These are phyloP conservation scores for Channallabes apus DNA, from an alignment of 2,797 vertebrate genomes.

Conservation along the genomic window DNA sequence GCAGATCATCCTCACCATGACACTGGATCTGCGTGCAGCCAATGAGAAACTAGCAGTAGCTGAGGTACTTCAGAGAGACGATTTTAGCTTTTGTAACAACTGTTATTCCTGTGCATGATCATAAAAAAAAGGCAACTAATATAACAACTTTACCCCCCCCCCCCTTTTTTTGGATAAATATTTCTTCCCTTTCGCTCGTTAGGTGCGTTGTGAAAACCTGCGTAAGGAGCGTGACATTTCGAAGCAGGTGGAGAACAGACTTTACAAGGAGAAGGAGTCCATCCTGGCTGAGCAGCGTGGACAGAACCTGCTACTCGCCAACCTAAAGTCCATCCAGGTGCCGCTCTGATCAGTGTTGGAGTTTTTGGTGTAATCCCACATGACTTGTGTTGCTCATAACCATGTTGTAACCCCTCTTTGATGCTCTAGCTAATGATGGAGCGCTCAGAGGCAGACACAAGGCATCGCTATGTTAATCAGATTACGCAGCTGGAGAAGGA, in stretches of 20 bases:
- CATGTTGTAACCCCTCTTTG: neutral
- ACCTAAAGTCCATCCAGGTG: conserved; percentile 93
- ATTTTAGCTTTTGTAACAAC: neutral
- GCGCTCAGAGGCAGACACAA: conserved; percentile 87
- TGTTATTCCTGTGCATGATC: neutral
- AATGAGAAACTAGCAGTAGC: conserved; percentile 88
- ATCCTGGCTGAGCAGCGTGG: conserved; percentile 86
- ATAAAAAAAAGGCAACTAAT: neutral
- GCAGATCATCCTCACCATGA: conserved; percentile 90
- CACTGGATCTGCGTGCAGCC: conserved; percentile 86
- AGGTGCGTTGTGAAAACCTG: conserved; percentile 90
- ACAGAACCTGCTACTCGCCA: conserved; percentile 89
- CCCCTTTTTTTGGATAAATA: neutral
- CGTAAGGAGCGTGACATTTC: conserved; percentile 91
- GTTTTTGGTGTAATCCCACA: neutral
- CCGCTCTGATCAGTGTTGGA: neutral
- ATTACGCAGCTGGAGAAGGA: conserved; percentile 86
- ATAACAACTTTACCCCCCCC: no score
- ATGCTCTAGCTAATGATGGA: conserved; percentile 83
- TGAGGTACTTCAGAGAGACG: conserved; percentile 74
- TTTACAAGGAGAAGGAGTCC: conserved; percentile 86
- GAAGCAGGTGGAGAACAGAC: conserved; percentile 84
- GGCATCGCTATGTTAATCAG: conserved; percentile 85
- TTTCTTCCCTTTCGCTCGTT: neutral
- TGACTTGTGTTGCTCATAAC: neutral